Evolutionary conservation across 2,113 vertebrate genomes (phyloP).

Genomic region (Callipepla californica): DNA sequence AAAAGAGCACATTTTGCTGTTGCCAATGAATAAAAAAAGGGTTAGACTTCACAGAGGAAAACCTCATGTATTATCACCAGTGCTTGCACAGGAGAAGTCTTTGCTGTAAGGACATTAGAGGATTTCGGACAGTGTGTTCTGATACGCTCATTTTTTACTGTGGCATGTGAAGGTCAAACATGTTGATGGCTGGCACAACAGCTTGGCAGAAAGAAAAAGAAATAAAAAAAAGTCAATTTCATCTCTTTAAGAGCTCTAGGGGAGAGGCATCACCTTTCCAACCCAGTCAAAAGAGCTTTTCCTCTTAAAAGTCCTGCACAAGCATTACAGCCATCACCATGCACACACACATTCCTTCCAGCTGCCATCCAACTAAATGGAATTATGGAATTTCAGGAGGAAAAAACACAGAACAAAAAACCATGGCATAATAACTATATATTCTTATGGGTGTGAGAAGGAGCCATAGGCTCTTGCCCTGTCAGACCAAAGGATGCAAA

Average conservation of each 20-base stretch:
- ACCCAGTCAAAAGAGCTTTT: neutral
- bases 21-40: neutral
- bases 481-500: neutral
- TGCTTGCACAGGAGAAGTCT: slow-evolving; percentile 3
- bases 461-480: neutral
- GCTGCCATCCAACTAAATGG: neutral
- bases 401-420: neutral
- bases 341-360: neutral
- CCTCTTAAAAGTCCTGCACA: neutral
- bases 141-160: neutral
- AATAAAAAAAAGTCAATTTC: neutral
- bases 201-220: neutral
- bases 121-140: neutral
- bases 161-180: slow-evolving; percentile 20
- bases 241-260: slow-evolving; percentile 13
- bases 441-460: neutral
- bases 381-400: neutral
- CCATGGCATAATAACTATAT: neutral
- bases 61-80: neutral
- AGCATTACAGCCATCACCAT: neutral
- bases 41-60: neutral
- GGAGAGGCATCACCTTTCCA: neutral
- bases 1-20: neutral
- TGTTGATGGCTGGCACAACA: neutral
- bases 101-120: slow-evolving; percentile 17